These are phyloP conservation scores for Nebria brevicollis DNA, from an alignment of 2,888 invertebrate species.

Conservation along the genomic window DNA sequence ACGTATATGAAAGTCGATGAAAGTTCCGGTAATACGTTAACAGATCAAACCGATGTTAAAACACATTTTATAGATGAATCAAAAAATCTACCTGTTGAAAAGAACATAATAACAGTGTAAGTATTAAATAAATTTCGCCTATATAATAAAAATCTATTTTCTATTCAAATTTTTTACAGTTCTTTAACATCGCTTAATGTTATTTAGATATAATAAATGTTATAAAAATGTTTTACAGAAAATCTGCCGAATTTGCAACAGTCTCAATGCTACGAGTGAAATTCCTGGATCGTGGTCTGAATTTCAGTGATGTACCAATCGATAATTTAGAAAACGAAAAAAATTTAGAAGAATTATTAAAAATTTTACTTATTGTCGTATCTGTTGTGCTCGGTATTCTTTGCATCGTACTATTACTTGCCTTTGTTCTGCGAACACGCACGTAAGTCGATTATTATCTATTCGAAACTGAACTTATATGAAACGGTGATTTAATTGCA, in stretches of 20 bases:
- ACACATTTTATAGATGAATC: conserved; percentile 68
- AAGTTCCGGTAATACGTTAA: conserved; percentile 58
- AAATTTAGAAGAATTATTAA: conserved; percentile 61
- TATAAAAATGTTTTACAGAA: conserved; percentile 30
- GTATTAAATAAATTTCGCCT: conserved; percentile 50
- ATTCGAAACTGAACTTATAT: no score
- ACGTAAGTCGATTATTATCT: conserved; percentile 61
- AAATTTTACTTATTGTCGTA: conserved; percentile 66
- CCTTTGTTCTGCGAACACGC: conserved; percentile 68
- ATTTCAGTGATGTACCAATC: conserved; percentile 49
- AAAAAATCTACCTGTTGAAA: conserved; percentile 64
- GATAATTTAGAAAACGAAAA: conserved; percentile 50
- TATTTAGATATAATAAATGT: conserved; percentile 5
- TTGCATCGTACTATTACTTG: conserved; percentile 65
- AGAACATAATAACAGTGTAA: conserved; percentile 66
- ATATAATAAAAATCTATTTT: no score
- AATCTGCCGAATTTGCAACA: conserved; percentile 9
- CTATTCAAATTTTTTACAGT: no score
- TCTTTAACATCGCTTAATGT: no score
- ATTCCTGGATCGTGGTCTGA: conserved; percentile 50
- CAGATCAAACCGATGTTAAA: conserved; percentile 64
- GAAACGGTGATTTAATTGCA: background rate
- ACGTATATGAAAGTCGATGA: conserved; percentile 61
- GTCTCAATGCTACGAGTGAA: conserved; percentile 50
- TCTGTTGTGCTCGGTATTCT: conserved; percentile 67